Evolutionary conservation across 1,140 invertebrate species (phyloP), one percentile per base, ranked within the genome.

Genomic region (Drosophila baimaii): DNA sequence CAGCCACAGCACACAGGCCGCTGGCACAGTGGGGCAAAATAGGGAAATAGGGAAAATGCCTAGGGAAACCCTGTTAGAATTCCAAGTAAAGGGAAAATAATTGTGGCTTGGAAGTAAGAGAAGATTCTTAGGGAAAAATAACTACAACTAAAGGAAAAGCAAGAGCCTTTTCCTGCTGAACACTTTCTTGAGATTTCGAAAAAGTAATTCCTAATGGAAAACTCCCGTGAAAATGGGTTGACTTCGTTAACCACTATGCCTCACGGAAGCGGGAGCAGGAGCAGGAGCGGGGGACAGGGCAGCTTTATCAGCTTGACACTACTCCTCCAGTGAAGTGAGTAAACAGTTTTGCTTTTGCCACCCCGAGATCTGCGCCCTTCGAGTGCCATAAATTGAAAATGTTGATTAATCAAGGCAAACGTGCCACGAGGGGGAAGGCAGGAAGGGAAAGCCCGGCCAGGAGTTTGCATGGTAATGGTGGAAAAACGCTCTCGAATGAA

Each of bases 381-480:
- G 81, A 86, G 75, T 71, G 75, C 79, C 79, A 88, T 86, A 86
- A 86, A 86, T 86, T 86, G 82, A 86, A 85, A 86, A 86, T 79
- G 82, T 86, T 86, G 82, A 86, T 86, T 86, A 86, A 86, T 86
- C 82, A 86, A 81, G 70, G 82, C 75, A 70, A 51, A 64, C 83
- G 78, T 65, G 73, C 57, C 21, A 63, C 29, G 55, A n/a, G 49
- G 37, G 27, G 12, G n/a, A 2, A 5, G 35, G n/a, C 4, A 1
- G 5, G 6, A n/a, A 25, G 61, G 33, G 25, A 41, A 44, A 47
- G 33, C 27, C 12, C 5, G 25, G 31, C 23, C 17, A 6, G 23
- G 2, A 44, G 46, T 66, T 35, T 63, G 74, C 57, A 69, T 77
- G 72, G 75, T 73, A 77, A 77, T 77, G 55, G 37, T 46, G 81